Percentiles rank a stretch among this genome's conserved stretches.
These are phyloP conservation scores for Acanthosepion esculentum DNA, from an alignment of 2,888 invertebrate genomes.

Conservation along the genomic window DNA sequence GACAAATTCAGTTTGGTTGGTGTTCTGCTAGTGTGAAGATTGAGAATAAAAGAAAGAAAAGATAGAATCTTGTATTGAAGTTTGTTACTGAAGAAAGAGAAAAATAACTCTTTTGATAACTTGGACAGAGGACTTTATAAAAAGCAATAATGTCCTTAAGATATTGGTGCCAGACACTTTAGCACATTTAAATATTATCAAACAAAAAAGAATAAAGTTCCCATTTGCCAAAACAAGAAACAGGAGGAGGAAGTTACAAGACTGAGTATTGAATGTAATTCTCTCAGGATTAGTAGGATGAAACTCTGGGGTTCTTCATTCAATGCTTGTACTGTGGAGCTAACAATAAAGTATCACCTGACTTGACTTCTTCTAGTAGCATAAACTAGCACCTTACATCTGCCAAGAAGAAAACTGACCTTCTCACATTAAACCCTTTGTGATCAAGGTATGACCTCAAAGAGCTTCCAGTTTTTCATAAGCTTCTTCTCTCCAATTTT, in stretches of 20 bases:
- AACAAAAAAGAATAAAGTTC: neutral
- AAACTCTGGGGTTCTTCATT: neutral
- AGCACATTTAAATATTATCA: slow-evolving; percentile 6
- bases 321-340: neutral
- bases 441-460: neutral
- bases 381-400: neutral
- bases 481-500: neutral
- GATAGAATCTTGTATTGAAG: neutral
- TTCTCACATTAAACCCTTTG: neutral
- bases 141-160: slow-evolving; percentile 9
- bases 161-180: slow-evolving; percentile 20
- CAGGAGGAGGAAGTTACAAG: neutral
- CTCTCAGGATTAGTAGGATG: too few species aligned
- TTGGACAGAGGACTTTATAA: neutral
- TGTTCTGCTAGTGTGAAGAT: neutral
- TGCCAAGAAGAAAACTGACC: neutral
- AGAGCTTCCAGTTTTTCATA: neutral
- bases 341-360: neutral
- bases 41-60: too few species aligned
- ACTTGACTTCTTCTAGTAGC: neutral
- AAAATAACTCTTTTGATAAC: slow-evolving; percentile 8
- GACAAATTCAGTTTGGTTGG: neutral
- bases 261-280: neutral
- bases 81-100: neutral
- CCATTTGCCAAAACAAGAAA: neutral